These are phyloP conservation scores for Hyperoplus immaculatus DNA, from an alignment of 2,797 vertebrate species.

Conservation along the genomic window DNA sequence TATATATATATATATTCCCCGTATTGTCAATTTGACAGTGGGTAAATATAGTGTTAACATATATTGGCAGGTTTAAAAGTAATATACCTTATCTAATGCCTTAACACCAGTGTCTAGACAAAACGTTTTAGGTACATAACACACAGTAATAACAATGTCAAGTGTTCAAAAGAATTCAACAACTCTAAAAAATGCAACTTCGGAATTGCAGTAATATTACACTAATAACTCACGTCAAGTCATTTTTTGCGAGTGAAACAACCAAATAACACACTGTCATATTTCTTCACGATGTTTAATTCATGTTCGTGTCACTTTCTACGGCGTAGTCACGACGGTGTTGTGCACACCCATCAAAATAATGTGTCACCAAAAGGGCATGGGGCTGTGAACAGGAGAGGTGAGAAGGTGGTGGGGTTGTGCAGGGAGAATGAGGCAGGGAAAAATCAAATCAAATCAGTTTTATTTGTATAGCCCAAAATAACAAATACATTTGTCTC, in stretches of 20 bases:
- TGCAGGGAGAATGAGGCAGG: neutral
- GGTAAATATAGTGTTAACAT: neutral
- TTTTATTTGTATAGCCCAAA: no score
- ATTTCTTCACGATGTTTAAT: neutral
- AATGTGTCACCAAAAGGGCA: conserved; percentile 36
- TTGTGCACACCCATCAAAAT: conserved; percentile 12
- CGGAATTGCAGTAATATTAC: neutral
- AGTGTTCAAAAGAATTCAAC: neutral
- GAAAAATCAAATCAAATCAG: neutral
- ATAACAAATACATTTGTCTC: no score
- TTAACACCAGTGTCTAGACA: neutral
- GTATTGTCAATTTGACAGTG: neutral
- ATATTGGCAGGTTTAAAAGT: neutral
- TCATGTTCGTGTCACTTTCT: conserved; percentile 1
- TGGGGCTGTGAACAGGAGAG: conserved; percentile 12
- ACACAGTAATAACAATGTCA: neutral
- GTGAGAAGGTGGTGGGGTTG: conserved; percentile 29
- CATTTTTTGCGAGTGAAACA: neutral
- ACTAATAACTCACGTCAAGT: neutral
- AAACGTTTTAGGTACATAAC: neutral
- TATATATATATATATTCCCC: neutral
- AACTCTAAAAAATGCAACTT: neutral
- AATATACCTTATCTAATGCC: neutral
- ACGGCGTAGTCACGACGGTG: neutral
- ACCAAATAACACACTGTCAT: neutral